Base-by-base conservation (phyloP, 2,888 invertebrate genomes). In the Ochropacha duplaris region DNA sequence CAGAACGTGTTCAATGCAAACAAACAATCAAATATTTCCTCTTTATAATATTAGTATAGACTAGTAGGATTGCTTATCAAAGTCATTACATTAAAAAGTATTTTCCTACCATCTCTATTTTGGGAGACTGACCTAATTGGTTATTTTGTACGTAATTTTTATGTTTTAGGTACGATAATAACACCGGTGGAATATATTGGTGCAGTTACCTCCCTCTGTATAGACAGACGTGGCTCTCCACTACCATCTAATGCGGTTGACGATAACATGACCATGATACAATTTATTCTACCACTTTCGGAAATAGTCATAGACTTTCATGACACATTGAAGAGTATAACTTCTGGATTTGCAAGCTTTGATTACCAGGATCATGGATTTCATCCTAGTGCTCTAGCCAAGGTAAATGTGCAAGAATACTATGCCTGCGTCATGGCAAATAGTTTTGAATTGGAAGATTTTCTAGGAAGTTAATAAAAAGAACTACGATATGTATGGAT, bases 271-370 rank as follows among this genome's bases (percentile, higher is more conserved):
- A 92, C 98, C 0, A 94, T 99, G 90, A 83, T 99, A 80, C 96
- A 96, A 72, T 98, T 96, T 78, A 88, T 96, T 39, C 87, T 99
- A 55, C 99, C 99, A 0, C 90, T 99, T 6, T 97, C 96, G 71
- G 99, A 99, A 94, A 96, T 99, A 26, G 96, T 99, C 14, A 89
- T 98, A 9, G 99, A 99, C 86, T 99, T 99, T 84, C 98, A 98
- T 79, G 99, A 99, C 81, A 94, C 94, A 4, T 90, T 99, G 2
- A 99, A 99, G 87, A 96, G 97, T 14, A 74, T 97, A 19, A 96
- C 97, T 3, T 98, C 98, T 0, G 99, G 99, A 31, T 99, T 98
- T 90, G 99, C 98, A 1, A 97, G 97, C 81, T 98, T 98, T 81
- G 98, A 98, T 86, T 98, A 98, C 79, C 98, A 98, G 85, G 96